A percentile compares a stretch with the other conserved stretches of the same genome.
Evolutionary conservation across 2,113 vertebrate genomes (phyloP).

Genomic region (Macrotis lagotis): DNA sequence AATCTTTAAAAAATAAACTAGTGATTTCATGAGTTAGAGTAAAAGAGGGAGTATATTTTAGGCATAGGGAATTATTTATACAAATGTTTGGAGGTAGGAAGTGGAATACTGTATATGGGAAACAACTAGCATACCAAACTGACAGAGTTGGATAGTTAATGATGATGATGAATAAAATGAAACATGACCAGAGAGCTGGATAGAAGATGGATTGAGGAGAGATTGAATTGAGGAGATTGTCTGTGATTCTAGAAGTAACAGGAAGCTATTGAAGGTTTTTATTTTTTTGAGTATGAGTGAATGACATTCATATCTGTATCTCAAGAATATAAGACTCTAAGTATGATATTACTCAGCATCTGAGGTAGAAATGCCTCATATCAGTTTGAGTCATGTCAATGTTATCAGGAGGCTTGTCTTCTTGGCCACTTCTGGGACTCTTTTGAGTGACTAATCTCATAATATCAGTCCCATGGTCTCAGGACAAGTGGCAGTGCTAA

Average conservation of each 20-base stretch:
- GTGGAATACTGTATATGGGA: not conserved
- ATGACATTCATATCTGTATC: not conserved
- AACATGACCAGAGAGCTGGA: not conserved
- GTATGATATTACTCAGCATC: not conserved
- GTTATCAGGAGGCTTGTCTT: not conserved
- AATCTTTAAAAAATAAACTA: not conserved
- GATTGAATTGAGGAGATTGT: not conserved
- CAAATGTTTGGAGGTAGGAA: not conserved
- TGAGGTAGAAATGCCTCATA: not conserved
- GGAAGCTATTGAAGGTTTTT: not conserved
- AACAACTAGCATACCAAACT: not conserved
- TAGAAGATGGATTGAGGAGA: not conserved
- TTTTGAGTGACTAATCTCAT: not conserved
- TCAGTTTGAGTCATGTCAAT: not conserved
- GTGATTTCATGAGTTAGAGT: not conserved
- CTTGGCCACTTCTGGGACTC: not conserved
- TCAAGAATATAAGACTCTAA: not conserved
- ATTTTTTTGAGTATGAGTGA: not conserved
- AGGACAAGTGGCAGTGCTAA: not conserved
- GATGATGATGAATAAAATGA: not conserved
- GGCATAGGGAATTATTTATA: not conserved
- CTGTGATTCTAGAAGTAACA: not conserved
- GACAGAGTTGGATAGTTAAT: not conserved
- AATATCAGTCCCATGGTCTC: not conserved
- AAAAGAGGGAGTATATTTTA: not conserved